phyloP scores from a whole-genome alignment of 2,113 vertebrate genomes.

The Tichodroma muraria region DNA sequence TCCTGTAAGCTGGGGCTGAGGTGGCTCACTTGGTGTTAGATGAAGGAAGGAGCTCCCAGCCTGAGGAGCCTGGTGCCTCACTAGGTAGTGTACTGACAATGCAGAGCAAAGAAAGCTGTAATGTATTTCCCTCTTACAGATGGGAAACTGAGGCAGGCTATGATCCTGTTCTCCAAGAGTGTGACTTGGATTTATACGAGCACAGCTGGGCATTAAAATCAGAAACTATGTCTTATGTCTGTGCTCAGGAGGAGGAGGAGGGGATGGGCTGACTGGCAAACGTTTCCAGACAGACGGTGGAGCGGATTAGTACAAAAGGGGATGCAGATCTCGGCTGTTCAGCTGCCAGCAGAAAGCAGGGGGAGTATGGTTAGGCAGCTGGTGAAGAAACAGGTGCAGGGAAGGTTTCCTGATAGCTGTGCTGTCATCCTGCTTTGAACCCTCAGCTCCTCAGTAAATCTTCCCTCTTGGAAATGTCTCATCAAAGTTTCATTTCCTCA shows the following conservation, averaged over 20 bases:
- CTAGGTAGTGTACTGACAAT: too few species aligned
- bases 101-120: background rate
- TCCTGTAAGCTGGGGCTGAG: background rate
- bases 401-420: slow-evolving; percentile 2
- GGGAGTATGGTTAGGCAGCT: slow-evolving; percentile 6
- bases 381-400: slow-evolving; percentile 54
- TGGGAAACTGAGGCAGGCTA: background rate
- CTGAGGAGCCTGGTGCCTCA: background rate
- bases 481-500: slow-evolving; percentile 47
- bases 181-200: background rate
- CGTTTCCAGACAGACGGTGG: slow-evolving; percentile 28
- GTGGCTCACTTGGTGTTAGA: background rate
- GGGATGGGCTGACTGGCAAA: background rate
- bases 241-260: background rate
- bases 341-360: slow-evolving; percentile 37
- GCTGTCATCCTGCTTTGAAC: slow-evolving; percentile 53
- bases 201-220: slow-evolving; percentile 46
- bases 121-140: background rate
- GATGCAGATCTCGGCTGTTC: background rate
- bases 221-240: background rate
- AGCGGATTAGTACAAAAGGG: background rate
- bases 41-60: background rate
- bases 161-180: background rate
- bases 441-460: slow-evolving; percentile 45
- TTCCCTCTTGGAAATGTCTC: slow-evolving; percentile 35